These are phyloP conservation scores for Zaprionus ghesquierei DNA, from an alignment of 1,140 invertebrate genomes.

Conservation along the genomic window DNA sequence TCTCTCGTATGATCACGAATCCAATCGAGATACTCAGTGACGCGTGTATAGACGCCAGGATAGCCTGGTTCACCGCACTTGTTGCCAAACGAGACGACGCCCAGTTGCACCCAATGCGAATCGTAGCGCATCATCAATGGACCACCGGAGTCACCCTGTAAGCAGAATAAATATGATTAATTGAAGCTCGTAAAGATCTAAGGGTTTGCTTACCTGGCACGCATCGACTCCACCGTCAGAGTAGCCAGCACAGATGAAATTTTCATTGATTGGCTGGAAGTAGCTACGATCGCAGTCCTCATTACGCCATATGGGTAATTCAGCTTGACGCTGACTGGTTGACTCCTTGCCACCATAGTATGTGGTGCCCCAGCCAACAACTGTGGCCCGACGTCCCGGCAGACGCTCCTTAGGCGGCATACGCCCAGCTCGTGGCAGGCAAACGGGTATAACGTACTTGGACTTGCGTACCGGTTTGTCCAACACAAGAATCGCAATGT, in stretches of 20 bases:
- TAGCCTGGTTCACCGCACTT: slow-evolving; percentile 94
- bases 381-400: slow-evolving; percentile 87
- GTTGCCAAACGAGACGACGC: slow-evolving; percentile 95
- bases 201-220: slow-evolving; percentile 88
- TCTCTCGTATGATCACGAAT: slow-evolving; percentile 81
- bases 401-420: slow-evolving; percentile 78
- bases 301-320: slow-evolving; percentile 95
- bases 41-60: slow-evolving; percentile 87
- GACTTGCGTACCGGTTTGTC: slow-evolving; percentile 89
- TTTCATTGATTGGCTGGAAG: slow-evolving; percentile 95
- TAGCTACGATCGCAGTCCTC: slow-evolving; percentile 95
- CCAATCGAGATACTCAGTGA: slow-evolving; percentile 81
- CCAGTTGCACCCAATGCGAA: slow-evolving; percentile 92
- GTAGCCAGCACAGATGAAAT: slow-evolving; percentile 95
- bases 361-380: slow-evolving; percentile 96
- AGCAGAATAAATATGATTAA: not conserved
- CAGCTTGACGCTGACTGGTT: slow-evolving; percentile 91
- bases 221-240: slow-evolving; percentile 95
- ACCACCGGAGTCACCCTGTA: slow-evolving; percentile 86
- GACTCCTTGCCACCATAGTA: slow-evolving; percentile 93
- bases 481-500: slow-evolving; percentile 87
- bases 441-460: slow-evolving; percentile 94
- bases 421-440: slow-evolving; percentile 86
- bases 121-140: slow-evolving; percentile 91
- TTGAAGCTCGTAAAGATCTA: rapidly evolving